Base-by-base conservation (phyloP, 2,113 vertebrate species). In the Strigops habroptila region DNA sequence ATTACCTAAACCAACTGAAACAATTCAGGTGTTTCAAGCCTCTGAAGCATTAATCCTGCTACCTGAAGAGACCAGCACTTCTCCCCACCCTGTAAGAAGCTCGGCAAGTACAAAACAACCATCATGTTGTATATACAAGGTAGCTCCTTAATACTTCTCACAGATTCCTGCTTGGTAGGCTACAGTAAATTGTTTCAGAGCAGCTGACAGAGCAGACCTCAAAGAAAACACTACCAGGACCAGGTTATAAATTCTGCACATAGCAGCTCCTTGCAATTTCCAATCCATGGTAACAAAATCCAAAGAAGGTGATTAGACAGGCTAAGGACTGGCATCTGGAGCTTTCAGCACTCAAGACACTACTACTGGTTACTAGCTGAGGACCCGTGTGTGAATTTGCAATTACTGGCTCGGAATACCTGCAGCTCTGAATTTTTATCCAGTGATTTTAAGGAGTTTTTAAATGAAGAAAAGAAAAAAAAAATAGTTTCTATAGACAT, bases 191-290 rank as follows among this genome's bases (percentile, higher is more conserved):
- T 88, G 81, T 77, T 24, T 71, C 68, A 55, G 75, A 88, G 82
- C 90, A 94, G 90, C 82, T 94, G 90, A 95, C 93, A 96, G 77
- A 95, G 48, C 10, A 95, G 88, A 94, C 44, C 96, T 95, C 91
- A 96, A 91, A 79, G 65, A 57, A 94, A 96, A 88, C 83, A 89
- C 73, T 3, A 16, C 48, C 76, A 77, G 65, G 62, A 73, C 77
- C 16, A 68, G 91, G 91, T 91, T 92, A 87, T 96, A 97, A 97
- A 96, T 97, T 79, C 81, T 93, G 62, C 7, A 79, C 31, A 7
- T 94, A 92, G 94, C 96, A 93, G 93, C 71, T 95, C 91, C 82
- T 85, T 73, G 89, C 93, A 64, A 73, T 95, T 95, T 96, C 91
- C 93, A 96, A 75, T 91, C 83, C 67, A 18, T 18, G 88, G 92